Percentiles rank a stretch among this genome's conserved stretches.
Evolutionary conservation across 2,888 invertebrate species (phyloP).

Genomic region (Mythimna ferrago): DNA sequence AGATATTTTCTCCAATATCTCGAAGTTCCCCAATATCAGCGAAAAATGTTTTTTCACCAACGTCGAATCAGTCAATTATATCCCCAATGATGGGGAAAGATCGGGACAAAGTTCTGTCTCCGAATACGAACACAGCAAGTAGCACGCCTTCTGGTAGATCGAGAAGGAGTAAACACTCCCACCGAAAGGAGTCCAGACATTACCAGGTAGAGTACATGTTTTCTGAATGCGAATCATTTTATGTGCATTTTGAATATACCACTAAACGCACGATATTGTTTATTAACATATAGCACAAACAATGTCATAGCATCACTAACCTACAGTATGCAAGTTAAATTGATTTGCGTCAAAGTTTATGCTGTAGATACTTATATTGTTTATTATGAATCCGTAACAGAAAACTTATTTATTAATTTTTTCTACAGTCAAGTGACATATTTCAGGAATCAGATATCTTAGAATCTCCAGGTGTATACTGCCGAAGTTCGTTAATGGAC

Average conservation of each 20-base stretch:
- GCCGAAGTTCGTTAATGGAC: slow-evolving; percentile 96
- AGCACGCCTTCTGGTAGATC: slow-evolving; percentile 91
- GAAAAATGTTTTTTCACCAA: slow-evolving; percentile 87
- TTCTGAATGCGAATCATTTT: slow-evolving; percentile 52
- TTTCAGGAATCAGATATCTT: slow-evolving; percentile 95
- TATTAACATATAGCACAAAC: slow-evolving; percentile 33
- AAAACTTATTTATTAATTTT: neutral
- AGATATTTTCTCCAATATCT: slow-evolving; percentile 86
- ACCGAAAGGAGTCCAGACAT: slow-evolving; percentile 93
- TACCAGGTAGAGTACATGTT: slow-evolving; percentile 90
- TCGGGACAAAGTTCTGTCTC: slow-evolving; percentile 85
- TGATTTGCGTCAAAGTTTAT: neutral
- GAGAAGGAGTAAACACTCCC: slow-evolving; percentile 90
- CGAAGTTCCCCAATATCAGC: slow-evolving; percentile 87
- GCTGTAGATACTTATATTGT: neutral
- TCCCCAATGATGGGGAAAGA: slow-evolving; percentile 86
- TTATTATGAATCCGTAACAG: neutral
- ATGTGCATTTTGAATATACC: slow-evolving; percentile 57
- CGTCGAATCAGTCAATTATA: slow-evolving; percentile 85
- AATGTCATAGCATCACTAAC: slow-evolving; percentile 14
- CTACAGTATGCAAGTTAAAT: neutral
- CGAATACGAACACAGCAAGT: slow-evolving; percentile 87
- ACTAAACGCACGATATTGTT: slow-evolving; percentile 77
- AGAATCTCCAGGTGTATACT: slow-evolving; percentile 95
- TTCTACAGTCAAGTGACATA: slow-evolving; percentile 14